A percentile compares a stretch with the other conserved stretches of the same genome.
These are phyloP conservation scores for Zaprionus lachaisei DNA, from an alignment of 1,140 invertebrate genomes.

Conservation along the genomic window DNA sequence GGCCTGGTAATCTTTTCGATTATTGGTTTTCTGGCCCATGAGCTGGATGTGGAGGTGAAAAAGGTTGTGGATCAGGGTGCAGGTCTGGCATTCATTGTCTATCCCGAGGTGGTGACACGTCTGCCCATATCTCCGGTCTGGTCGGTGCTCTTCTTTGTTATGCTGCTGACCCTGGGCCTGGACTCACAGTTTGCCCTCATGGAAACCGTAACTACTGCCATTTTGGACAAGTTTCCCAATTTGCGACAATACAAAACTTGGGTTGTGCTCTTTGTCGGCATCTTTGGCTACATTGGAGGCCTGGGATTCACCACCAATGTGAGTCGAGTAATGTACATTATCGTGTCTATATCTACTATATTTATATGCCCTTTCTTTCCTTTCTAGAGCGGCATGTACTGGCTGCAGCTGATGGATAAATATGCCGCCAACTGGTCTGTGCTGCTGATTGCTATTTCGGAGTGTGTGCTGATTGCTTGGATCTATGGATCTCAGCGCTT, in stretches of 20 bases:
- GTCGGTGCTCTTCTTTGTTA: slow-evolving; percentile 94
- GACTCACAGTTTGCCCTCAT: slow-evolving; percentile 93
- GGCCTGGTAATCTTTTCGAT: slow-evolving; percentile 92
- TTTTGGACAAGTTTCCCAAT: slow-evolving; percentile 90
- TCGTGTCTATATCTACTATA: neutral
- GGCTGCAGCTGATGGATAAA: slow-evolving; percentile 93
- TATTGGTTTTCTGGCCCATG: slow-evolving; percentile 91
- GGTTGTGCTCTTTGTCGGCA: slow-evolving; percentile 88
- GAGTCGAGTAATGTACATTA: slow-evolving; percentile 70
- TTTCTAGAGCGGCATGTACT: slow-evolving; percentile 91
- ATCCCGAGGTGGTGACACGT: slow-evolving; percentile 93
- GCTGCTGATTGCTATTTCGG: slow-evolving; percentile 91
- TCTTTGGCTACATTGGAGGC: slow-evolving; percentile 91
- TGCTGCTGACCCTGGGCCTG: slow-evolving; percentile 91
- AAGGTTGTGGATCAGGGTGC: slow-evolving; percentile 91
- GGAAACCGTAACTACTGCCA: slow-evolving; percentile 92
- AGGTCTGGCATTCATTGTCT: slow-evolving; percentile 93
- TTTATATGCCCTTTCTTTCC: neutral
- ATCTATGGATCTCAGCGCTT: slow-evolving; percentile 93
- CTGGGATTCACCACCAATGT: slow-evolving; percentile 92
- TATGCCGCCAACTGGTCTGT: slow-evolving; percentile 95
- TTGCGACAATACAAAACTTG: slow-evolving; percentile 90
- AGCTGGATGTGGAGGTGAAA: slow-evolving; percentile 89
- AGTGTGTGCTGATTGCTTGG: slow-evolving; percentile 92
- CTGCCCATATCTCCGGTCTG: slow-evolving; percentile 92